Base-by-base conservation (phyloP, 2,113 vertebrate species). In the Todiramphus chloris region DNA sequence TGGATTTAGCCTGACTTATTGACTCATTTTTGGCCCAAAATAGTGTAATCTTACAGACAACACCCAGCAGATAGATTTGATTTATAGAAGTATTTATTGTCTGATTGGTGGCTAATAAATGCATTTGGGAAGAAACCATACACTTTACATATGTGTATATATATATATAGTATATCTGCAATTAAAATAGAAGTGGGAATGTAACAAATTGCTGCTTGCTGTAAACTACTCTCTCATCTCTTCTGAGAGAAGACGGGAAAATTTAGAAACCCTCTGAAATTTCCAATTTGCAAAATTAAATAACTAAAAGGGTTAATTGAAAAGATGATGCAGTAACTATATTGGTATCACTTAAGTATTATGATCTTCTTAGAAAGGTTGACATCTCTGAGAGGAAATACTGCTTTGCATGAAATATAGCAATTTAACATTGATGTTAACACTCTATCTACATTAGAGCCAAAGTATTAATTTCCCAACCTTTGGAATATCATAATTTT, bases 401-500 rank as follows among this genome's bases (percentile, higher is more conserved):
- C 12, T 28, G 50, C 67, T 82, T 93, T 94, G 58, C 77, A 90
- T 66, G 35, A 79, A 80, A 88, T 83, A 23, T 2, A 41, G 93
- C 86, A 35, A 12, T 86, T 96, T 97, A 96, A 78, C 31, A 91
- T 63, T 11, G 94, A 55, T 50, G 46, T 95, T 69, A 76, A 15
- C 67, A 48, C 27, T 66, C 20, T 43, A 1, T 41, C 72, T 89
- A 25, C 80, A 55, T 91, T 81, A 89, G 68, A 88, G 18, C 10
- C 63, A 37, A 53, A 87, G 12, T 67, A 70, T 59, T 80, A 35
- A 25, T 96, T 96, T 95, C 56, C 37, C 55, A 95, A 55, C 37
- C 50, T 93, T 89, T 94, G 30, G 46, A 93, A 94, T 89, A 76
- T 96, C 59, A 46, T 84, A 43, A 79, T 95, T 96, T 97, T 77